Conservation (phyloP, 2,888 invertebrate species). For the Phortica okadai region DNA sequence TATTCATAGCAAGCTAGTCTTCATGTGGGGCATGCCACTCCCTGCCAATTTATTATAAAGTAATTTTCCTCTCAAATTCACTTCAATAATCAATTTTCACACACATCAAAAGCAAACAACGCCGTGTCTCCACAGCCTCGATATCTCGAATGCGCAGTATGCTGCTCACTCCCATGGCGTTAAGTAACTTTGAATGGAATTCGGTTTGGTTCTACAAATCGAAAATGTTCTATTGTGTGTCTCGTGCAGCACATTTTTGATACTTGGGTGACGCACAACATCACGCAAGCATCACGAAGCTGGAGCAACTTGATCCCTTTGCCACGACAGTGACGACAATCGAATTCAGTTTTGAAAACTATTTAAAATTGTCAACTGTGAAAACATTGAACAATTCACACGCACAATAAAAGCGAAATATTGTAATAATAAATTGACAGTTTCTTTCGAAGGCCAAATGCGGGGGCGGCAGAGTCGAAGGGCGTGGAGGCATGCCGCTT, state of each 20-base stretch:
- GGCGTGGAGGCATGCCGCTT: not conserved
- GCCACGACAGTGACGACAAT: not conserved
- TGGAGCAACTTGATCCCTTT: not conserved
- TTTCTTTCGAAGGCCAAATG: not conserved
- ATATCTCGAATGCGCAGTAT: not conserved
- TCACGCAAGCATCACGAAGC: not conserved
- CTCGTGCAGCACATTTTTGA: not conserved
- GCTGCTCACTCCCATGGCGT: not conserved
- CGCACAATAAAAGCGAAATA: conserved; percentile 38
- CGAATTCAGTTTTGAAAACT: conserved; percentile 24
- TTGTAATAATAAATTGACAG: conserved; percentile 32
- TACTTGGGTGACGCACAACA: not conserved
- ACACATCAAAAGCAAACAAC: conserved; percentile 53
- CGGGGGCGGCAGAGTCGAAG: not conserved
- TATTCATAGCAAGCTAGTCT: not conserved
- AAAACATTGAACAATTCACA: conserved; percentile 56
- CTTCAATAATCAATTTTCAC: conserved; percentile 65
- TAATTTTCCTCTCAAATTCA: conserved; percentile 68
- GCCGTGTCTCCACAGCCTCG: conserved; percentile 46
- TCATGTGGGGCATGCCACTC: not conserved
- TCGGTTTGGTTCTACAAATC: not conserved
- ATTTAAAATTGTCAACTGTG: conserved; percentile 57
- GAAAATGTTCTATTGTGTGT: not conserved
- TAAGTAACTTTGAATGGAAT: not conserved
- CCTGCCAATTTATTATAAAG: conserved; percentile 60